These are phyloP conservation scores for Corvus cornix DNA, from an alignment of 2,113 vertebrate genomes.

Conservation along the genomic window DNA sequence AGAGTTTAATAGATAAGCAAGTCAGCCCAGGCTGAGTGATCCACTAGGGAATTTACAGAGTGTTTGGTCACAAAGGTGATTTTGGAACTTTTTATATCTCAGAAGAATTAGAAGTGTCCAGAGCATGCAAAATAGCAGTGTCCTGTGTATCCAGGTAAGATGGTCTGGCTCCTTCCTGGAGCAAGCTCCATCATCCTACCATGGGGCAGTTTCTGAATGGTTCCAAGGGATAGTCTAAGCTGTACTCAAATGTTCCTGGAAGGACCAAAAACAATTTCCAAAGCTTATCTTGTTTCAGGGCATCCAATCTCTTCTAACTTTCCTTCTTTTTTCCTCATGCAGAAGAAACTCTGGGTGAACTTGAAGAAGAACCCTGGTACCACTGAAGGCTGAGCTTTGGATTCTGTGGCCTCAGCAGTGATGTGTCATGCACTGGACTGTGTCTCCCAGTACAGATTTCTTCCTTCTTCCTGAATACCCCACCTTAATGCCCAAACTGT, in stretches of 20 bases:
- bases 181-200: accelerated
- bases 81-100: neutral
- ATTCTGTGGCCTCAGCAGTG: neutral
- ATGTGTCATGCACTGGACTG: neutral
- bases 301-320: neutral
- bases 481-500: neutral
- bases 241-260: neutral
- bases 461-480: neutral
- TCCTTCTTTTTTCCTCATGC: neutral
- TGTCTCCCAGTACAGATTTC: neutral
- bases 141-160: neutral
- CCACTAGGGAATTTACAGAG: neutral
- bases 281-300: neutral
- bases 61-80: neutral
- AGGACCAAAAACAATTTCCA: neutral
- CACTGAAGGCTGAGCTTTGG: neutral
- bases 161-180: neutral
- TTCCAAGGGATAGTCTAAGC: neutral
- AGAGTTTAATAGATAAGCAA: neutral
- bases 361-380: neutral
- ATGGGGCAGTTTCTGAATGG: neutral
- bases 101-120: neutral
- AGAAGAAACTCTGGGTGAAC: neutral
- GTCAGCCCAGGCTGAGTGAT: neutral
- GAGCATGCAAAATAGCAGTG: neutral